phyloP scores from a whole-genome alignment of 2,113 vertebrate genomes.

The Mesembrinibis cayennensis region DNA sequence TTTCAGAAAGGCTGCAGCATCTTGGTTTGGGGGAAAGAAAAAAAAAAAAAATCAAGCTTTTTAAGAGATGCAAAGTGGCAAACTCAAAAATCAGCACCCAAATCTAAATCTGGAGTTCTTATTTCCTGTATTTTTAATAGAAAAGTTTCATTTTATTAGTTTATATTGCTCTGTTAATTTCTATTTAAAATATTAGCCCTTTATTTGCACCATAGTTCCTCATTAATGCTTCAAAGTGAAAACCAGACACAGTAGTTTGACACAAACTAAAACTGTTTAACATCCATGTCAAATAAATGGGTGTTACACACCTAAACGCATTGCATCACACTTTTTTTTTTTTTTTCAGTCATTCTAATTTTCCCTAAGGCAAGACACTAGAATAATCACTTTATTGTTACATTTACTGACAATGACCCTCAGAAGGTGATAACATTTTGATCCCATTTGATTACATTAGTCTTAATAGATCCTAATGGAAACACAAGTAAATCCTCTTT shows the following conservation, averaged over 20 bases:
- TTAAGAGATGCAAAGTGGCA: neutral
- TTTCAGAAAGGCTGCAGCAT: neutral
- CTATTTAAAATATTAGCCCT: neutral
- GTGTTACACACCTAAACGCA: neutral
- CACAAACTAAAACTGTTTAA: neutral
- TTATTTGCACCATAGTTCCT: neutral
- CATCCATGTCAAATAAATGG: neutral
- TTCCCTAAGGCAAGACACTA: neutral
- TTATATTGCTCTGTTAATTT: neutral
- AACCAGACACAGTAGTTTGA: neutral
- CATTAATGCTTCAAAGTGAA: neutral
- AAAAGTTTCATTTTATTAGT: neutral
- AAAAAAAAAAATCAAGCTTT: neutral
- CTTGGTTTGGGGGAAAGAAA: neutral
- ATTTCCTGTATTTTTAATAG: neutral
- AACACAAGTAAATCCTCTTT: constrained; percentile 28
- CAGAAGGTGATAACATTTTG: constrained; percentile 23
- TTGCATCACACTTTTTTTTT: neutral
- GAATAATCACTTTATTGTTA: constrained; percentile 24
- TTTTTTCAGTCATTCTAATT: neutral
- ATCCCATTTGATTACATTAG: constrained; percentile 28
- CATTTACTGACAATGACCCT: neutral
- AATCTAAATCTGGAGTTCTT: neutral
- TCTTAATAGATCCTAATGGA: constrained; percentile 24
- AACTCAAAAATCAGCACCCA: neutral